Evolutionary conservation across 2,888 invertebrate genomes (phyloP).

Genomic region (Cheilosia soror): DNA sequence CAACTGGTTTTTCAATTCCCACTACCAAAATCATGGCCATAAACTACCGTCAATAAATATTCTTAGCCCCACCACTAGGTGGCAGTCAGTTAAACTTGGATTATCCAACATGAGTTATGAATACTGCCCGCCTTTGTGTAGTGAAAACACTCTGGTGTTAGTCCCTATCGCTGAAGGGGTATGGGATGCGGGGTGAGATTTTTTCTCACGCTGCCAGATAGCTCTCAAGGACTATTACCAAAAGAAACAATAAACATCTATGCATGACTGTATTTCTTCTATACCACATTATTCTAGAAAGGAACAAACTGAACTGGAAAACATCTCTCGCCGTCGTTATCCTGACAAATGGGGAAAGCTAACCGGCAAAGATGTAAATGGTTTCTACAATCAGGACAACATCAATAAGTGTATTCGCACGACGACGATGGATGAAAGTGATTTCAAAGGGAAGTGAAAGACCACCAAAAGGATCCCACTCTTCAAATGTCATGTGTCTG

Average conservation of each 20-base stretch:
- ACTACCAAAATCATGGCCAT: conserved; percentile 25
- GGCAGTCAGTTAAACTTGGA: conserved; percentile 46
- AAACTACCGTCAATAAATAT: conserved; percentile 43
- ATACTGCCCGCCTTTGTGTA: conserved; percentile 15
- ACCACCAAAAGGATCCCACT: background rate
- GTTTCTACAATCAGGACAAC: conserved; percentile 81
- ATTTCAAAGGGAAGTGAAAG: conserved; percentile 47
- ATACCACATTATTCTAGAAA: conserved; percentile 81
- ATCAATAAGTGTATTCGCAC: conserved; percentile 76
- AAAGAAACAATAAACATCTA: background rate
- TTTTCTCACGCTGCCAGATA: conserved; percentile 4
- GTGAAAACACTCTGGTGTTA: background rate
- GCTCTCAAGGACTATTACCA: conserved; percentile 22
- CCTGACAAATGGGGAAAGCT: conserved; percentile 79
- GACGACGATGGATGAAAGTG: conserved; percentile 33
- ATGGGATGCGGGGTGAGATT: conserved; percentile 1
- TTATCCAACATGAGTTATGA: conserved; percentile 55
- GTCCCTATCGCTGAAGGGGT: conserved; percentile 1
- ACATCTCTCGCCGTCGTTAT: conserved; percentile 80
- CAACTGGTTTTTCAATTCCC: background rate
- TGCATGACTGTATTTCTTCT: background rate
- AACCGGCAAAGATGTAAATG: conserved; percentile 77
- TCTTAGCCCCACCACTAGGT: conserved; percentile 20
- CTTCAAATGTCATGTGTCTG: conserved; percentile 17
- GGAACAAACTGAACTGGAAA: conserved; percentile 81